phyloP scores from a whole-genome alignment of 2,888 invertebrate genomes.

The Amblyjoppa proteus region DNA sequence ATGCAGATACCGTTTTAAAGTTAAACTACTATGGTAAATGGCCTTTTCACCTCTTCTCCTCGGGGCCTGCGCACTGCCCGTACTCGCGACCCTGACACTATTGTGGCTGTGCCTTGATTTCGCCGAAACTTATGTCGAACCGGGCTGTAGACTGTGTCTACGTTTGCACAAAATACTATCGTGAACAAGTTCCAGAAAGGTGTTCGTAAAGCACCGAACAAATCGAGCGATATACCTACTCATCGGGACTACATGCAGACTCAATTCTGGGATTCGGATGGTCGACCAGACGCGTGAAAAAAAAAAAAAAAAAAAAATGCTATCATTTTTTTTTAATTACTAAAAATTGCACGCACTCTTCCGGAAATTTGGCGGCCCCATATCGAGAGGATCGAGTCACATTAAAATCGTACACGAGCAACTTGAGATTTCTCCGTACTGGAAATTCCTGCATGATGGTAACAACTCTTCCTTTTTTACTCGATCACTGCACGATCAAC shows the following conservation, averaged over 20 bases:
- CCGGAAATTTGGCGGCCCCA: slow-evolving; percentile 6
- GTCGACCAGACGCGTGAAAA: neutral
- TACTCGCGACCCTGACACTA: slow-evolving; percentile 61
- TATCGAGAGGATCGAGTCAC: slow-evolving; percentile 4
- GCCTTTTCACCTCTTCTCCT: slow-evolving; percentile 39
- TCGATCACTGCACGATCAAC: no score
- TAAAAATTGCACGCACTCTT: neutral
- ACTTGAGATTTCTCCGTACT: neutral
- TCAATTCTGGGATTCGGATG: neutral
- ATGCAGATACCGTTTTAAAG: slow-evolving; percentile 8
- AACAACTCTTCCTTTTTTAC: neutral
- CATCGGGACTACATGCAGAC: neutral
- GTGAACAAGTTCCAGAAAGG: slow-evolving; percentile 22
- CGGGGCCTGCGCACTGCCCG: slow-evolving; percentile 1
- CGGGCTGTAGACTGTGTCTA: slow-evolving; percentile 16
- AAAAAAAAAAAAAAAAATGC: neutral
- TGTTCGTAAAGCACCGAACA: neutral
- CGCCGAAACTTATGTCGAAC: slow-evolving; percentile 43
- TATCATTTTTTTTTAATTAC: neutral
- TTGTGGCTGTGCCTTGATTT: slow-evolving; percentile 53
- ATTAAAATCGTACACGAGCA: neutral
- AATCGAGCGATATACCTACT: slow-evolving; percentile 3
- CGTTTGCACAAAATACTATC: slow-evolving; percentile 1
- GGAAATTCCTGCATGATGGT: neutral
- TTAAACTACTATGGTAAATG: slow-evolving; percentile 16